phyloP scores from a whole-genome alignment of 2,113 vertebrate species.

The Neotoma lepida region DNA sequence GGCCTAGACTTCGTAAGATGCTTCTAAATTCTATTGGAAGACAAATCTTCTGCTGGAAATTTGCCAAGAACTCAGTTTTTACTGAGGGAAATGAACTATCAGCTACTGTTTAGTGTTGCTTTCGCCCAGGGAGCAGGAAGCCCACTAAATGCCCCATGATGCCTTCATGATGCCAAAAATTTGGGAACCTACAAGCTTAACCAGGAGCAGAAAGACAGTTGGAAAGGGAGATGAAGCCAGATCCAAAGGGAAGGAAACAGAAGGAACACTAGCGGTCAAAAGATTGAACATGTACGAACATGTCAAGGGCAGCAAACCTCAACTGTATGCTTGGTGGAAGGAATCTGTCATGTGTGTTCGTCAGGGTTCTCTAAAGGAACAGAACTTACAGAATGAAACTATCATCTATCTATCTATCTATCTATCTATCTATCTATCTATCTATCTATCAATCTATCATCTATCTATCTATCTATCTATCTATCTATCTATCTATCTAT shows the following conservation, averaged over 20 bases:
- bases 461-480: too few relatives aligned
- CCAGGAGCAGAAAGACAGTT: constrained; percentile 11
- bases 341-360: not conserved
- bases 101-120: not conserved
- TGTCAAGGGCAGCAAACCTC: constrained; percentile 20
- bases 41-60: not conserved
- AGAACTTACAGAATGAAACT: not conserved
- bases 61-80: not conserved
- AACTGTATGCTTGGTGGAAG: not conserved
- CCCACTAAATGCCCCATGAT: not conserved
- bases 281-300: not conserved
- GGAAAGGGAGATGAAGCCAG: constrained; percentile 9
- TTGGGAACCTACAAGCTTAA: not conserved
- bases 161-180: not conserved
- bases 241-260: not conserved
- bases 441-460: too few relatives aligned
- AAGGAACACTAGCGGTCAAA: constrained; percentile 37
- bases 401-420: not conserved
- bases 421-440: too few relatives aligned
- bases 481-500: too few relatives aligned
- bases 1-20: not conserved
- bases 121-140: not conserved
- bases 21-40: not conserved
- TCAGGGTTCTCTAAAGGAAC: not conserved
- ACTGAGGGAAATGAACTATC: not conserved